A percentile compares a stretch with the other conserved stretches of the same genome.
Evolutionary conservation across 1,140 invertebrate species (phyloP).

Genomic region (Papilio aristodemus): DNA sequence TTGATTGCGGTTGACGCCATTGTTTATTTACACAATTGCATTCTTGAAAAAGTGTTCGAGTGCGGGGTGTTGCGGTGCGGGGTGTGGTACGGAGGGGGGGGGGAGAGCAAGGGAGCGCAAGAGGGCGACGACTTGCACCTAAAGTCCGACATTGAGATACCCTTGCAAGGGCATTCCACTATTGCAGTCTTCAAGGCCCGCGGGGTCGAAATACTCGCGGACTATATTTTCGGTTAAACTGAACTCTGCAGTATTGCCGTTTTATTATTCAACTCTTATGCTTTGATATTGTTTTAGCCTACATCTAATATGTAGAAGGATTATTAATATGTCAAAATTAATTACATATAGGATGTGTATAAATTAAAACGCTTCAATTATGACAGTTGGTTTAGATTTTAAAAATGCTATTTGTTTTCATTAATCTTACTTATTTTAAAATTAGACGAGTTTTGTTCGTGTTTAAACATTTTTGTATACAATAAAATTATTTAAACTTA

Average conservation of each 20-base stretch:
- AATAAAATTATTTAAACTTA: too few relatives aligned
- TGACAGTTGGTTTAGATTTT: too few relatives aligned
- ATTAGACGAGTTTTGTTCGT: too few relatives aligned
- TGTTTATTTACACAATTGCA: constrained; percentile 65
- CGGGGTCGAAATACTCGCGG: constrained; percentile 55
- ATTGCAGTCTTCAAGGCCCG: constrained; percentile 70
- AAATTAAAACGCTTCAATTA: too few relatives aligned
- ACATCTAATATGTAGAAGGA: not conserved
- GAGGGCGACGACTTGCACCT: constrained; percentile 72
- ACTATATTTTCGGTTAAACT: constrained; percentile 52
- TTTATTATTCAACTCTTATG: constrained; percentile 21
- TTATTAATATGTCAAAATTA: too few relatives aligned
- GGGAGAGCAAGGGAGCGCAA: constrained; percentile 36
- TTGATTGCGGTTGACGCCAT: constrained; percentile 31
- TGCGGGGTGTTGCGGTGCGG: constrained; percentile 44
- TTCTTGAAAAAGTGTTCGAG: constrained; percentile 51
- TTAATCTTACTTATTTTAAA: too few relatives aligned
- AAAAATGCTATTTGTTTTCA: too few relatives aligned
- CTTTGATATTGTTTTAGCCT: not conserved
- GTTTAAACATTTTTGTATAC: too few relatives aligned
- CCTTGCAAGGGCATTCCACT: constrained; percentile 76
- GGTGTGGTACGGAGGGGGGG: constrained; percentile 42
- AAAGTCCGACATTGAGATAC: constrained; percentile 75
- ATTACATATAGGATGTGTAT: too few relatives aligned
- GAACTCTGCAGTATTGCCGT: constrained; percentile 34